A percentile compares a stretch with the other conserved stretches of the same genome.
Evolutionary conservation across 1,140 invertebrate species (phyloP).

Genomic region (Ectropis grisescens): DNA sequence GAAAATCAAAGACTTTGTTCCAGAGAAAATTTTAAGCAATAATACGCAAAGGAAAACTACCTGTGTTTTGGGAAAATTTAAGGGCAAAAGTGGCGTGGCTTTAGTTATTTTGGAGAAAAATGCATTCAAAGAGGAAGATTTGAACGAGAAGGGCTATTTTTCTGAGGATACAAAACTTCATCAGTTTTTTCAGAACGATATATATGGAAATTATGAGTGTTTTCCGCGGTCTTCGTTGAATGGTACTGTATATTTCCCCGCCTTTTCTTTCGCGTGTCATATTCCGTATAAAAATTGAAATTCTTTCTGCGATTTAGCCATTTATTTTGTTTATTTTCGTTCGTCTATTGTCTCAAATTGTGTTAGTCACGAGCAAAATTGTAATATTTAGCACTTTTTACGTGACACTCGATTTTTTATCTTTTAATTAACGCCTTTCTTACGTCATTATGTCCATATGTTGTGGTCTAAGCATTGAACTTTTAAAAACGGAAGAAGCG

Average conservation of each 20-base stretch:
- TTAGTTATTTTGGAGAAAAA: slow-evolving; percentile 89
- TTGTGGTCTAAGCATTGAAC: too few species aligned
- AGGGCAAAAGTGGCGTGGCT: slow-evolving; percentile 73
- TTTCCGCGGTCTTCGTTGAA: slow-evolving; percentile 75
- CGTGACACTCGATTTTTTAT: too few species aligned
- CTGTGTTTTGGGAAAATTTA: slow-evolving; percentile 78
- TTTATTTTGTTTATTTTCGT: too few species aligned
- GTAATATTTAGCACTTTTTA: too few species aligned
- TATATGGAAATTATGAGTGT: slow-evolving; percentile 88
- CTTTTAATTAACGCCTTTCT: too few species aligned
- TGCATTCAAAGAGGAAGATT: slow-evolving; percentile 78
- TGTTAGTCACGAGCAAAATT: too few species aligned
- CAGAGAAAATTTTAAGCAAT: slow-evolving; percentile 75
- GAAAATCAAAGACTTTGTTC: slow-evolving; percentile 73
- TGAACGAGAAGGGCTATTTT: slow-evolving; percentile 72
- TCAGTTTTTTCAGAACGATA: slow-evolving; percentile 85
- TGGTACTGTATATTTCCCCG: slow-evolving; percentile 67
- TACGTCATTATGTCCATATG: too few species aligned
- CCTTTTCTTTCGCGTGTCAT: too few species aligned
- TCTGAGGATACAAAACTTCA: slow-evolving; percentile 71
- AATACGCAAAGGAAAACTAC: slow-evolving; percentile 82
- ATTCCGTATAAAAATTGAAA: too few species aligned
- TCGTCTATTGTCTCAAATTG: too few species aligned
- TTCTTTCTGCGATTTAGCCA: too few species aligned
- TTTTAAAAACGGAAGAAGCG: too few species aligned